Evolutionary conservation across 53 echinoderm and acorn worm genomes (phyloP).

Genomic region (Actinopyga echinites): DNA sequence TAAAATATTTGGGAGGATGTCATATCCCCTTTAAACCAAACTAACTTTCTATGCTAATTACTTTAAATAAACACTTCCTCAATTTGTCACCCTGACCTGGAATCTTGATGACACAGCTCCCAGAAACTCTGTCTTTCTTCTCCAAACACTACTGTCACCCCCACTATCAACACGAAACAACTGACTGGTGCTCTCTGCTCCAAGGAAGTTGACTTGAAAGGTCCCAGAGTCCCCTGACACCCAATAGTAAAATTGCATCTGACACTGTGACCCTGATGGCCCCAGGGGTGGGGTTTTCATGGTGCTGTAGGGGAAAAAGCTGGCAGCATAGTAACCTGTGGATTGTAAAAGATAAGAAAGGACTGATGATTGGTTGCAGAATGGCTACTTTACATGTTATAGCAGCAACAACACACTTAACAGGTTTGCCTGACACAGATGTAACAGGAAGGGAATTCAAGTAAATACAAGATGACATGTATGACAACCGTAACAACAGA

Average conservation of each 20-base stretch:
- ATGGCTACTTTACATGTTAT: too few relatives aligned
- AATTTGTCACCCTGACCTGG: not conserved
- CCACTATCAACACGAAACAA: not conserved
- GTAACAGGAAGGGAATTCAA: too few relatives aligned
- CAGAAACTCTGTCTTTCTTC: not conserved
- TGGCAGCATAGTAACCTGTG: conserved; percentile 47
- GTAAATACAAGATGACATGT: too few relatives aligned
- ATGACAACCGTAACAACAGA: too few relatives aligned
- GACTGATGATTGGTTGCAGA: not conserved
- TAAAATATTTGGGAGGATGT: too few relatives aligned
- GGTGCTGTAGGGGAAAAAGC: conserved; percentile 36
- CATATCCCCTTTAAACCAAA: too few relatives aligned
- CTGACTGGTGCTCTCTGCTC: not conserved
- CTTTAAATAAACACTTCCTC: too few relatives aligned
- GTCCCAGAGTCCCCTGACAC: conserved; percentile 21
- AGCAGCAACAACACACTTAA: too few relatives aligned
- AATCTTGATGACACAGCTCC: not conserved
- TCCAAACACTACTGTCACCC: not conserved
- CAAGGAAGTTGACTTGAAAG: conserved; percentile 16
- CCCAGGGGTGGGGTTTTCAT: conserved; percentile 55
- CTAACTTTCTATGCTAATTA: too few relatives aligned
- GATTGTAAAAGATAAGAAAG: not conserved
- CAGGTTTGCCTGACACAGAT: too few relatives aligned
- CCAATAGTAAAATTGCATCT: conserved; percentile 57
- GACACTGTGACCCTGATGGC: conserved; percentile 47